A percentile compares a stretch with the other conserved stretches of the same genome.
Conservation (phyloP, 1,140 invertebrate genomes). For the Pogonomyrmex californicus region DNA sequence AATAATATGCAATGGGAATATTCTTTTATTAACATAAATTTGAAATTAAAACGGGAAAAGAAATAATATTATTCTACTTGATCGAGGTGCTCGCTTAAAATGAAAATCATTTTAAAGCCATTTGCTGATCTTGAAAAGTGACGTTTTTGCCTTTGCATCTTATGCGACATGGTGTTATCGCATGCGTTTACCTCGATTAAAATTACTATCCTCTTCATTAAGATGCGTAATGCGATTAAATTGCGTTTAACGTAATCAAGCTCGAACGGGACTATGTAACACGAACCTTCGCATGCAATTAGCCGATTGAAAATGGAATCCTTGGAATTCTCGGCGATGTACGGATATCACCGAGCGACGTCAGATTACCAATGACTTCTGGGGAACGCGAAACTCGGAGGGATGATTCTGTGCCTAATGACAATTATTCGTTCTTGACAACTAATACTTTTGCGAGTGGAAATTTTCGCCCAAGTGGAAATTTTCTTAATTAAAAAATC, state of each 20-base stretch:
- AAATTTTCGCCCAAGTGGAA: neutral
- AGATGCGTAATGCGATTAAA: conserved; percentile 22
- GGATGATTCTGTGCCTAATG: neutral
- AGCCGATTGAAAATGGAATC: conserved; percentile 58
- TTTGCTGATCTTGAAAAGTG: neutral
- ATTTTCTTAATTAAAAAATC: conserved; percentile 32
- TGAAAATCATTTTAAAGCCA: neutral
- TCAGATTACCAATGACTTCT: conserved; percentile 35
- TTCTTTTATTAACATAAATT: neutral
- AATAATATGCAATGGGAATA: neutral
- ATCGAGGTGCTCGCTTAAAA: neutral
- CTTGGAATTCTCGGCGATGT: conserved; percentile 39
- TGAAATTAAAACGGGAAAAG: conserved; percentile 25
- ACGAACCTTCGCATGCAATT: conserved; percentile 36
- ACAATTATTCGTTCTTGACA: neutral
- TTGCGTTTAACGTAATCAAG: conserved; percentile 54
- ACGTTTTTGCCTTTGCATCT: neutral
- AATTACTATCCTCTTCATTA: conserved; percentile 28
- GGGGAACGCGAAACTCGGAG: conserved; percentile 15
- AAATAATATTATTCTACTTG: neutral
- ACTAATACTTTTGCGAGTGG: neutral
- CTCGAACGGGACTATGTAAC: conserved; percentile 31
- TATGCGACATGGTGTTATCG: neutral
- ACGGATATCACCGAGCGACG: neutral
- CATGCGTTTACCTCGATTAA: neutral